phyloP scores from a whole-genome alignment of 2,113 vertebrate species.

The Xenus cinereus region DNA sequence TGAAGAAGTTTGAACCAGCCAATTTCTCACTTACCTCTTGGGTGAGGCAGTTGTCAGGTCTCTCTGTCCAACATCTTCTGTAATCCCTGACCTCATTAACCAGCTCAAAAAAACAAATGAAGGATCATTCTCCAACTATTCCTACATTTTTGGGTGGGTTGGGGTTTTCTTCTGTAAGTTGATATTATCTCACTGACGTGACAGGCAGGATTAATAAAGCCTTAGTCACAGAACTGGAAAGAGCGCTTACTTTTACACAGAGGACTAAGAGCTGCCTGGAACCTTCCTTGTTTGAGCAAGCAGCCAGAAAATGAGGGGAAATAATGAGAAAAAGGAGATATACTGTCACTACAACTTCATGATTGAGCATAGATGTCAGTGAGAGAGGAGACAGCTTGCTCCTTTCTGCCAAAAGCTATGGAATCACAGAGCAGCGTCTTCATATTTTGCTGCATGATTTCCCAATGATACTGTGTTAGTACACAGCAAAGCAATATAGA shows the following conservation, averaged over 20 bases:
- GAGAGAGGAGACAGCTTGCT: slow-evolving; percentile 17
- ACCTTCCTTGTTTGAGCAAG: slow-evolving; percentile 11
- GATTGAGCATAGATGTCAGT: background rate
- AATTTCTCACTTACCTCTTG: background rate
- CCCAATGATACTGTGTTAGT: background rate
- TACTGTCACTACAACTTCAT: slow-evolving; percentile 3
- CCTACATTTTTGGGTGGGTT: background rate
- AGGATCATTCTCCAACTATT: background rate
- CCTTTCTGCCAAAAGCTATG: slow-evolving; percentile 19
- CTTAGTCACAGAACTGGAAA: slow-evolving; percentile 17
- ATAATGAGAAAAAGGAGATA: slow-evolving; percentile 47
- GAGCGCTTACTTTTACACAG: background rate
- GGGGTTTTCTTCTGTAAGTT: background rate
- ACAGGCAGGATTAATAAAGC: slow-evolving; percentile 14
- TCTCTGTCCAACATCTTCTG: background rate
- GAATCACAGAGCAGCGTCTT: background rate
- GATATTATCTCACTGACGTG: background rate
- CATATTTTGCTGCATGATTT: slow-evolving; percentile 5
- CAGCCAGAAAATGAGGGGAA: slow-evolving; percentile 23
- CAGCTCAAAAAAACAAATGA: background rate
- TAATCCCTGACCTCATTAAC: background rate
- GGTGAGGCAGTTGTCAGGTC: background rate
- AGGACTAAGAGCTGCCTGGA: background rate
- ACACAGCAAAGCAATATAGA: background rate
- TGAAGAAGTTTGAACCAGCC: background rate